phyloP scores from a whole-genome alignment of 92 coral and sea anemone genomes.

The Bergia puertoricense region DNA sequence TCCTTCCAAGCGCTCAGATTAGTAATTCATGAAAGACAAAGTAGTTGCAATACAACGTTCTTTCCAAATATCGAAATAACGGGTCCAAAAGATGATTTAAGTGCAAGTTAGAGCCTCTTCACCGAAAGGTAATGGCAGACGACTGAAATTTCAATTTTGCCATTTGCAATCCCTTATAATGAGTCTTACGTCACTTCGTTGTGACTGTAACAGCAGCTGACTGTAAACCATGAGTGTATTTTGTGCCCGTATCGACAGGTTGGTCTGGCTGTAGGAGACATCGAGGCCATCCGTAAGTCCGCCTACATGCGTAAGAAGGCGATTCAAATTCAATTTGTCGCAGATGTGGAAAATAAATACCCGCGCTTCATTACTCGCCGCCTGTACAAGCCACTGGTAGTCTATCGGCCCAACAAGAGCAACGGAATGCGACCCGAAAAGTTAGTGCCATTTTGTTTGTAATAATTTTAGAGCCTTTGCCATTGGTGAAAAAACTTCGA shows the following conservation, averaged over 20 bases:
- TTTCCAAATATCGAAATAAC: too few species aligned
- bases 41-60: too few species aligned
- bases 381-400: constrained; percentile 52
- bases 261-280: constrained; percentile 68
- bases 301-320: constrained; percentile 61
- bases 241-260: constrained; percentile 29
- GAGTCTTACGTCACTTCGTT: too few species aligned
- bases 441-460: neutral
- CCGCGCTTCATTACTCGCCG: constrained; percentile 66
- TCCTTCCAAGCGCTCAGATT: too few species aligned
- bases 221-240: neutral
- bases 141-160: too few species aligned
- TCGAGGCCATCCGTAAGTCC: constrained; percentile 53
- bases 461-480: neutral
- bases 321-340: constrained; percentile 69
- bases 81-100: too few species aligned
- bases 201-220: too few species aligned
- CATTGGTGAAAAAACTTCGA: too few species aligned
- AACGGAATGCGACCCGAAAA: neutral
- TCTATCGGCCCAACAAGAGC: constrained; percentile 45
- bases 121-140: too few species aligned
- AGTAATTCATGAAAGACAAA: too few species aligned
- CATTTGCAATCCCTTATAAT: too few species aligned
- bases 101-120: too few species aligned
- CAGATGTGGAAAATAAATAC: constrained; percentile 67